Conservation (phyloP, 1,140 invertebrate species). For the Drosophila azteca region DNA sequence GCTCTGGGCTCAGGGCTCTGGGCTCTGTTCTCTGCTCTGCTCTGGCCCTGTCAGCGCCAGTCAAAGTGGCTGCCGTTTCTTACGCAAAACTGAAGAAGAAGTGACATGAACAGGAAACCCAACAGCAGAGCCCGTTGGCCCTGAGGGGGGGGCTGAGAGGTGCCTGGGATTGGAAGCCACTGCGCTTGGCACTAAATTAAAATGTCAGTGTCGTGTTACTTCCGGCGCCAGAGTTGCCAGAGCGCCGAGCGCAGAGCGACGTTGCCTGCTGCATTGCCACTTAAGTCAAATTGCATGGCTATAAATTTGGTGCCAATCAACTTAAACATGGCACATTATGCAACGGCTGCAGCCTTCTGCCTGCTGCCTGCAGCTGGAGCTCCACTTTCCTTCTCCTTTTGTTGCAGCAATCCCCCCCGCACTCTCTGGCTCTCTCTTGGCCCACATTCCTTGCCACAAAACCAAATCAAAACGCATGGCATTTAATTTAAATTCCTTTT, state of each 20-base stretch:
- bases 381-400: not conserved
- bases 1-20: not conserved
- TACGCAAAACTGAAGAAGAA: constrained; percentile 46
- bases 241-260: constrained; percentile 21
- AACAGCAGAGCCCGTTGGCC: not conserved
- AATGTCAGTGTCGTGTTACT: constrained; percentile 81
- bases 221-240: constrained; percentile 52
- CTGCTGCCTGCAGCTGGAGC: not conserved
- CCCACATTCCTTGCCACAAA: not conserved
- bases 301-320: constrained; percentile 81
- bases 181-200: constrained; percentile 78
- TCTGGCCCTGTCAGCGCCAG: constrained; percentile 45
- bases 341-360: constrained; percentile 16
- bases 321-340: constrained; percentile 72
- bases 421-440: not conserved
- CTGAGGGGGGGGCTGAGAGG: not conserved
- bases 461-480: constrained; percentile 49
- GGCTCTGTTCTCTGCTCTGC: too few relatives aligned
- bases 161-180: constrained; percentile 5
- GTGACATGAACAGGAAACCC: constrained; percentile 46
- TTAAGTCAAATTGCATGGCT: constrained; percentile 79
- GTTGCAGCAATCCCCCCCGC: too few relatives aligned
- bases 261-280: constrained; percentile 53
- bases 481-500: constrained; percentile 64
- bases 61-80: constrained; percentile 50